Evolutionary conservation across 2,113 vertebrate genomes (phyloP), one percentile per base, ranked within the genome.

Genomic region (Aphyosemion australe): DNA sequence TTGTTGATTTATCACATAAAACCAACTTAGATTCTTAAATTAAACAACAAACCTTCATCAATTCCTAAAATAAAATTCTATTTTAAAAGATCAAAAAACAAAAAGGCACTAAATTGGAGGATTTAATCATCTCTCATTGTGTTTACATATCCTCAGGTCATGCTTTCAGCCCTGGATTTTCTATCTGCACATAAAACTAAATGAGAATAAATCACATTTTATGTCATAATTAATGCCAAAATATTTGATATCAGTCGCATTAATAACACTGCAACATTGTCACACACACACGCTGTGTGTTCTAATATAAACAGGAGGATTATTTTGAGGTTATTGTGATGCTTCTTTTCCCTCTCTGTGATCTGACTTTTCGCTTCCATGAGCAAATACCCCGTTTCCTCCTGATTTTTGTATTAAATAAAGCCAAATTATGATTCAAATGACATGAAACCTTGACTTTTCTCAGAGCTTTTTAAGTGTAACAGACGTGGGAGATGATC

Each of bases 21-120:
- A 5, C 6, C 6, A 37, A 37, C 34, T 37, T 37, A n/a, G n/a
- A 37, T 37, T 37, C 34, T 37, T 37, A 37, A 37, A 37, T 8
- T 37, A 37, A 7, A 37, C 34, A 37, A 37, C 6, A 37, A 37
- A 37, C 9, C 34, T 42, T 51, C 59, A 43, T 66, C 31, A n/a
- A 54, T 10, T 70, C 60, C 8, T 55, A 56, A 19, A 49, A 60
- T 43, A 61, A 15, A 37, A 42, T n/a, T n/a, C n/a, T 3, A 32
- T 52, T 72, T 42, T 26, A 14, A 63, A 53, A 42, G 13, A 54
- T 12, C 43, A 41, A 48, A 11, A 14, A 68, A n/a, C n/a, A 48
- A 47, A 81, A 88, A 88, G 84, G 82, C 84, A 87, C 84, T 75
- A 65, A 52, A 69, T 14, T 57, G 15, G 72, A 83, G 55, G 69